Evolutionary conservation across 2,888 invertebrate genomes (phyloP), one percentile per base, ranked within the genome.

Genomic region (Agelastica alni): DNA sequence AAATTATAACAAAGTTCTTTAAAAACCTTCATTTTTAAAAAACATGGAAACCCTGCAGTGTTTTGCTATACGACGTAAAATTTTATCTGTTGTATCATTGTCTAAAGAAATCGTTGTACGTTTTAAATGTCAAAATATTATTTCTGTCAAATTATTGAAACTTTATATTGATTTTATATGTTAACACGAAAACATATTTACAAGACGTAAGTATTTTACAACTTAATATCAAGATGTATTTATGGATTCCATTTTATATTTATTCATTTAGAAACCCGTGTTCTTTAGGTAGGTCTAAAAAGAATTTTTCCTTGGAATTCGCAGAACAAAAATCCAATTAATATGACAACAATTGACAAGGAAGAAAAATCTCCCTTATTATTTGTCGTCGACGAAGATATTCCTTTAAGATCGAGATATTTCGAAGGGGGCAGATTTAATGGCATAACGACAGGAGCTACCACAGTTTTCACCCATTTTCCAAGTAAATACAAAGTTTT

Each of bases 391-490:
- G 74, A 76, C 37, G 68, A 69, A 26, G 62, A 63, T 26, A 61
- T 63, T 31, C 48, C 60, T 7, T 58, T 65, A 9, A 65, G 64
- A 53, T 66, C 62, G 5, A 67, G 67, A 22, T 68, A 70, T 51
- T 67, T 71, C 39, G 72, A 73, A 34, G 71, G 70, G 47, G 69
- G 71, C 32, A 61, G 75, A 56, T 72, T 72, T 31, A 67, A 68
- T 51, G 71, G 70, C 3, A 74, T 77, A 36, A 68, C 72, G 3
- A 62, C 70, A 13, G 77, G 77, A 16, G 77, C 76, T 13, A 69
- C 73, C 1, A 66, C 72, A 5, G 72, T 78, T 51, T 71, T 78
- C 39, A 76, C 74, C 9, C 70, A 74, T 61, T 78, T 77, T 73
- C 77, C 78, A 63, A 74, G 78, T 78, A 70, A 68, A 67, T 56